A percentile compares a stretch with the other conserved stretches of the same genome.
Evolutionary conservation across 2,888 invertebrate species (phyloP).

Genomic region (Cerastis leucographa): DNA sequence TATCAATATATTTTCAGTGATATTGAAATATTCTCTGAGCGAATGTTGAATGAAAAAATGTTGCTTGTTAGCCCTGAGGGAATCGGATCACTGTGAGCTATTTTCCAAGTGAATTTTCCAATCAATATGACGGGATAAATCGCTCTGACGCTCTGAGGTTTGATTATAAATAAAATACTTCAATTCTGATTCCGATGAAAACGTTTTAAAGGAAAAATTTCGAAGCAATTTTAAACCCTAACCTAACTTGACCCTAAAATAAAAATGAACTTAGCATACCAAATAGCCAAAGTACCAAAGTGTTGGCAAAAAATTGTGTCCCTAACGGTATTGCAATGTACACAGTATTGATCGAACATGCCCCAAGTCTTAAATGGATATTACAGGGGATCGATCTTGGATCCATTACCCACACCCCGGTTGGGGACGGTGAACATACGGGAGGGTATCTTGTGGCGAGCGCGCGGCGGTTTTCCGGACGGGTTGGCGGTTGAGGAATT

Average conservation of each 20-base stretch:
- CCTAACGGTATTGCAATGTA: constrained; percentile 57
- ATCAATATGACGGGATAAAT: constrained; percentile 3
- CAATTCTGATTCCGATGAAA: not conserved
- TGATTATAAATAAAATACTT: constrained; percentile 2
- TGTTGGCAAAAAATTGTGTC: constrained; percentile 36
- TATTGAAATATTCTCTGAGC: constrained; percentile 13
- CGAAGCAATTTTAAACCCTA: constrained; percentile 4
- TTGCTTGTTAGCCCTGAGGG: constrained; percentile 6
- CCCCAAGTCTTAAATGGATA: constrained; percentile 79
- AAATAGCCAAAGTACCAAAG: constrained; percentile 1
- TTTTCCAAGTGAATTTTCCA: constrained; percentile 4
- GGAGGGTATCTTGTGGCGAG: constrained; percentile 42
- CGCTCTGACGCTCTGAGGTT: not conserved
- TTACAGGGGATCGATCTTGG: constrained; percentile 78
- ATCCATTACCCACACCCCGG: constrained; percentile 81
- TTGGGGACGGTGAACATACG: constrained; percentile 63
- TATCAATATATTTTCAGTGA: constrained; percentile 6
- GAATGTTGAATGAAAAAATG: constrained; percentile 14
- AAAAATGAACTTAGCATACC: constrained; percentile 3
- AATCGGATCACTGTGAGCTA: not conserved
- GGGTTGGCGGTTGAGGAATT: constrained; percentile 13
- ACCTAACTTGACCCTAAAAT: constrained; percentile 31
- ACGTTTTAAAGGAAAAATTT: constrained; percentile 1
- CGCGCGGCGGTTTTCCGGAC: constrained; percentile 9
- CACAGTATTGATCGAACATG: constrained; percentile 68